Evolutionary conservation across 1,140 invertebrate species (phyloP), one percentile per base, ranked within the genome.

Genomic region (Pseudobourletiella spinata): DNA sequence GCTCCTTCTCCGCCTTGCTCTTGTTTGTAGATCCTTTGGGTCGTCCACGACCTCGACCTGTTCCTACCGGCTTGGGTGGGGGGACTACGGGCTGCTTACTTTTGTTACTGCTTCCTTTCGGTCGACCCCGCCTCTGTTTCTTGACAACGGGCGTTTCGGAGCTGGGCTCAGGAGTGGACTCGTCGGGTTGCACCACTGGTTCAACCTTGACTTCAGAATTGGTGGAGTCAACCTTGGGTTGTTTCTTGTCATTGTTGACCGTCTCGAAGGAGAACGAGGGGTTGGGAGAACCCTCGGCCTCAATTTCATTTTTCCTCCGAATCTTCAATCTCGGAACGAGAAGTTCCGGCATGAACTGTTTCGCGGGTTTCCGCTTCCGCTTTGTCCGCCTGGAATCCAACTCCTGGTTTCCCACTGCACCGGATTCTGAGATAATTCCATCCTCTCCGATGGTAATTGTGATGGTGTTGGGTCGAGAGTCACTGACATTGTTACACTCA

Each of bases 351-450:
- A 61, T 58, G 22, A 60, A 67, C 18, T 57, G 65, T 26, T 67
- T 67, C 0, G 63, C 59, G 6, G 67, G 67, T 57, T 69, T 66
- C 42, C 67, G 43, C 22, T 55, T 50, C 24, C 67, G 22, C 35
- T 43, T 39, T 2, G 64, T 65, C 24, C 64, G 30, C 25, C 64
- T 52, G 3, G 58, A 35, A 3, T 28, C 59, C 15, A 54, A 30
- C 6, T 35, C 50, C 14, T 75, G 24, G 88, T 78, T 65, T 79
- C 81, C 76, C 84, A 81, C 32, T 86, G 86, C 58, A 82, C 71
- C 76, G 83, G 82, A 65, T 82, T 80, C 72, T 85, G 87, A 71
- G 42, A 78, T 79, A 68, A 71, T 43, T 67, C 71, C 70, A 68
- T 64, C 32, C 46, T 68, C 59, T 57, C 62, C 55, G 46, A 60